Evolutionary conservation across 2,113 vertebrate species (phyloP), one percentile per base, ranked within the genome.

Genomic region (Melanotaenia duboulayi): DNA sequence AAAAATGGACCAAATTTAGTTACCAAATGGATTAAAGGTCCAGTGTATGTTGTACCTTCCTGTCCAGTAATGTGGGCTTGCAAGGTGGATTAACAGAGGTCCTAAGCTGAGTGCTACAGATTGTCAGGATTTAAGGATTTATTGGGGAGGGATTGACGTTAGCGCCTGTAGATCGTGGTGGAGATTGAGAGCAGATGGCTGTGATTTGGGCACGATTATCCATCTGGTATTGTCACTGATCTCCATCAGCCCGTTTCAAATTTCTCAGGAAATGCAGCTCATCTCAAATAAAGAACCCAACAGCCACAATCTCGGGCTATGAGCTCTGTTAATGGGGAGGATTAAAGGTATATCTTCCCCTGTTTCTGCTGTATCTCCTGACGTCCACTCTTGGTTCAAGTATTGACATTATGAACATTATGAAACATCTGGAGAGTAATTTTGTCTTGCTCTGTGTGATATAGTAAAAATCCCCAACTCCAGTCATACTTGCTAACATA

Each of bases 181-280:
- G 93, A 90, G 91, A 93, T 94, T 93, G 94, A 94, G 85, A 88
- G 92, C 94, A 95, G 95, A 95, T 95, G 94, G 94, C 87, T 56
- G 90, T 65, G 75, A 92, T 95, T 93, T 92, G 89, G 89, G 71
- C 9, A 85, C 65, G 87, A 86, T 93, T 92, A 93, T 93, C 93
- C 89, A 88, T 66, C 72, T 86, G 83, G 80, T 89, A 90, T 87
- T 93, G 90, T 86, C 92, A 91, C 68, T 93, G 92, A 93, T 93
- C 88, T 85, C 86, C 78, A 19, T 89, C 90, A 90, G 91, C 92
- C 84, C 71, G 83, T 91, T 92, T 94, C 90, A 90, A n/a, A 90
- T 93, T 82, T 91, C 91, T 75, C 86, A 55, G 81, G 90, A 93
- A 92, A 86, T 86, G 63, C 87, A 79, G 92, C 87, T 89, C 60